These are phyloP conservation scores for Artibeus lituratus DNA, from an alignment of 2,797 vertebrate species.

Conservation along the genomic window DNA sequence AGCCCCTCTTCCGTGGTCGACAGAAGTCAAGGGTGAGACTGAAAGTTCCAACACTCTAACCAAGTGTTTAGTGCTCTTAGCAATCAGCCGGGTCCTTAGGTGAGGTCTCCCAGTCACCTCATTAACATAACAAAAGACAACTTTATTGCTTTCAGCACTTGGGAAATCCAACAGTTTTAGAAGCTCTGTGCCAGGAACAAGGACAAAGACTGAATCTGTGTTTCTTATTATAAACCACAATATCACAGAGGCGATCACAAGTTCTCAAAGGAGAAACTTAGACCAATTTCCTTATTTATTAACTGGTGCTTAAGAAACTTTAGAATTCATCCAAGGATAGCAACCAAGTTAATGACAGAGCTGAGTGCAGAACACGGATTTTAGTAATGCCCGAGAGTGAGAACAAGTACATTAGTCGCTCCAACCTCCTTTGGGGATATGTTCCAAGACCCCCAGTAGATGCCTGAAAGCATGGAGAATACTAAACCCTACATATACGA, in stretches of 20 bases:
- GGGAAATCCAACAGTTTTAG: not conserved
- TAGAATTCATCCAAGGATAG: not conserved
- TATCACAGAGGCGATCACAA: not conserved
- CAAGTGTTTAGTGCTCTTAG: not conserved
- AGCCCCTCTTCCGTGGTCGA: not conserved
- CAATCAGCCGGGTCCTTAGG: not conserved
- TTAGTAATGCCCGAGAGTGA: not conserved
- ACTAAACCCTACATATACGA: not conserved
- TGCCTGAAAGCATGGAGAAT: not conserved
- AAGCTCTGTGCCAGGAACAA: not conserved
- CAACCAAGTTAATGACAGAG: not conserved
- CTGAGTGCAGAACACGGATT: not conserved
- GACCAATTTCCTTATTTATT: not conserved
- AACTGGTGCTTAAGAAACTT: not conserved
- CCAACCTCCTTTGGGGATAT: not conserved
- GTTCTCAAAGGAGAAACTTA: constrained; percentile 9
- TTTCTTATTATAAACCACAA: not conserved
- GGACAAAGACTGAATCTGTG: not conserved
- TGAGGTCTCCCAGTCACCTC: not conserved
- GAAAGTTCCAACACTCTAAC: not conserved
- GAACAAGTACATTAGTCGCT: not conserved
- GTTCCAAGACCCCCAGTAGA: too few relatives aligned
- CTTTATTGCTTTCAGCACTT: not conserved
- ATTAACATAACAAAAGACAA: not conserved
- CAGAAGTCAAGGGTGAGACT: not conserved